These are phyloP conservation scores for Epinotia ramella DNA, from an alignment of 2,888 invertebrate genomes.

Conservation along the genomic window DNA sequence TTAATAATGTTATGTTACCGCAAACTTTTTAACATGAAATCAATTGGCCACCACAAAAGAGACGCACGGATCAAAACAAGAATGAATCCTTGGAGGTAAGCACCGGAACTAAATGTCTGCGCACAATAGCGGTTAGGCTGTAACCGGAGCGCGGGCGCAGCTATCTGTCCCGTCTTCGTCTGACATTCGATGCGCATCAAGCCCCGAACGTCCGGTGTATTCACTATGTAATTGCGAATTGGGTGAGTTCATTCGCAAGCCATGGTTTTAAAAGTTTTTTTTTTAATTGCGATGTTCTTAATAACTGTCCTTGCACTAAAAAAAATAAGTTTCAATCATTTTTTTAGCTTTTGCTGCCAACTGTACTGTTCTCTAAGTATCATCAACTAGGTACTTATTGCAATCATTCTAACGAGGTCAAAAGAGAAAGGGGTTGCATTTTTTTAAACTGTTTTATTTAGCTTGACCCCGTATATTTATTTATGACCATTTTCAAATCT, in stretches of 20 bases:
- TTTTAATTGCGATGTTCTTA: too few species aligned
- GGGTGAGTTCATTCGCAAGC: not conserved
- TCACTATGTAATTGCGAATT: slow-evolving; percentile 41
- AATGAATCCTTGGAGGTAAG: slow-evolving; percentile 34
- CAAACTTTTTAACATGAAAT: slow-evolving; percentile 10
- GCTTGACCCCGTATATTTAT: too few species aligned
- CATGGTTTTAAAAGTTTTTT: too few species aligned
- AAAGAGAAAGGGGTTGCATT: too few species aligned
- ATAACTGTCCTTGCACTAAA: too few species aligned
- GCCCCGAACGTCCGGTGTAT: slow-evolving; percentile 45
- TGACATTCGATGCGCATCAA: slow-evolving; percentile 70
- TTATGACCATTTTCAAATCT: too few species aligned
- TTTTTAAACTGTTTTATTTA: too few species aligned
- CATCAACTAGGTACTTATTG: too few species aligned
- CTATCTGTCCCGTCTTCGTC: slow-evolving; percentile 52
- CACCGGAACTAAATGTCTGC: slow-evolving; percentile 75
- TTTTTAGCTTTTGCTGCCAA: too few species aligned
- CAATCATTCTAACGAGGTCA: too few species aligned
- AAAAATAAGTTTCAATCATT: too few species aligned
- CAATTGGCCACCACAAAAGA: slow-evolving; percentile 20
- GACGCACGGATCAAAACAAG: slow-evolving; percentile 42
- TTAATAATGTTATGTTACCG: not conserved
- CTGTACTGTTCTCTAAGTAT: too few species aligned
- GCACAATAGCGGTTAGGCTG: slow-evolving; percentile 74
- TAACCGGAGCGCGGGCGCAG: slow-evolving; percentile 64